Percentiles rank a stretch among this genome's conserved stretches.
These are phyloP conservation scores for Nothocercus julius DNA, from an alignment of 2,113 vertebrate species.

Conservation along the genomic window DNA sequence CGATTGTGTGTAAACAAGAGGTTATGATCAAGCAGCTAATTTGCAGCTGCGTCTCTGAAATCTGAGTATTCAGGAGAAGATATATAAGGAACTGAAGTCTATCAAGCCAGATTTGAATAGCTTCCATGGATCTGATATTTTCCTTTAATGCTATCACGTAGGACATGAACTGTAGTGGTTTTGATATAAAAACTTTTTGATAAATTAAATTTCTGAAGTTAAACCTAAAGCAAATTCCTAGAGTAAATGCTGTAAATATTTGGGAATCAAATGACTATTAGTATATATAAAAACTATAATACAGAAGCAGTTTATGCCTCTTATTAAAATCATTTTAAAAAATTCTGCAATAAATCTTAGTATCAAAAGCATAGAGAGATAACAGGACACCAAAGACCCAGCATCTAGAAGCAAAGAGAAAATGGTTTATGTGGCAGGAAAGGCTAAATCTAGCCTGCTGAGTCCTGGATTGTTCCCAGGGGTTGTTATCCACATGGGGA, in stretches of 20 bases:
- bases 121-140: background rate
- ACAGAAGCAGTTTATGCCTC: background rate
- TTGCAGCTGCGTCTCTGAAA: background rate
- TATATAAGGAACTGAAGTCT: background rate
- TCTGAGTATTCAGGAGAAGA: background rate
- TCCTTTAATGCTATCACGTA: background rate
- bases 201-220: background rate
- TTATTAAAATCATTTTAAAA: background rate
- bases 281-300: background rate
- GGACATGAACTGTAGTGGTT: background rate
- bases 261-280: background rate
- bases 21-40: background rate
- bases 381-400: background rate
- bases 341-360: background rate
- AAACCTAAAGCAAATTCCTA: background rate
- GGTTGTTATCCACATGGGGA: background rate
- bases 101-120: background rate
- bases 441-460: background rate
- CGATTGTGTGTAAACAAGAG: background rate
- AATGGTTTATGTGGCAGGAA: background rate
- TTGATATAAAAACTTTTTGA: background rate
- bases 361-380: background rate
- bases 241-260: background rate
- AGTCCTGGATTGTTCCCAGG: background rate
- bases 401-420: background rate